These are phyloP conservation scores for Balanococcus diminutus DNA, from an alignment of 2,888 invertebrate genomes.

Conservation along the genomic window DNA sequence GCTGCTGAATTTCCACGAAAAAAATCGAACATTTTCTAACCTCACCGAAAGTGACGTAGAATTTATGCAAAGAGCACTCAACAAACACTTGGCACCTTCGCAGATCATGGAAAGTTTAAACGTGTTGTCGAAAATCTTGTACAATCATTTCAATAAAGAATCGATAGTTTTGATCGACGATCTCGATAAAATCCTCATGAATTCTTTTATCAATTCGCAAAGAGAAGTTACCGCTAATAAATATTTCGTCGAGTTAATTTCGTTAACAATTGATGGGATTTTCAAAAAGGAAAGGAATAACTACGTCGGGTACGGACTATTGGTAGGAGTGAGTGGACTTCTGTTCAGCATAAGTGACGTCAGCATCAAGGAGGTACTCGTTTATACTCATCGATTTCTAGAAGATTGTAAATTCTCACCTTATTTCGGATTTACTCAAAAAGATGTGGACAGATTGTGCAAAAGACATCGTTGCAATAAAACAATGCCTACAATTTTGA, in stretches of 20 bases:
- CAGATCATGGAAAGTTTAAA: neutral
- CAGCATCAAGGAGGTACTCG: neutral
- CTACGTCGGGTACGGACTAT: neutral
- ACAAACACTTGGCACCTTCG: neutral
- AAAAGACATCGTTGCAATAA: neutral
- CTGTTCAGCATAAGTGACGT: neutral
- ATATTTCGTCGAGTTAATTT: neutral
- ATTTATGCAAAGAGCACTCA: neutral
- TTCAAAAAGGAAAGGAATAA: neutral
- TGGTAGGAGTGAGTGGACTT: neutral
- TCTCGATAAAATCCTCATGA: neutral
- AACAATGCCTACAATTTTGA: neutral
- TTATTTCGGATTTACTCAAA: neutral
- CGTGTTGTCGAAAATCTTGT: neutral
- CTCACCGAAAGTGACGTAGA: neutral
- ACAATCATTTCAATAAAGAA: constrained; percentile 5
- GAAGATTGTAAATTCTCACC: neutral
- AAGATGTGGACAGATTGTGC: neutral
- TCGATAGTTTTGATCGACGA: neutral
- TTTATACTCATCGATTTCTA: neutral
- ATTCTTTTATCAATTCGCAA: neutral
- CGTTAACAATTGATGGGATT: neutral
- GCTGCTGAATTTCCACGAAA: neutral
- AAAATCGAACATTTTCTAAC: neutral
- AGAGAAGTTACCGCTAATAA: neutral